phyloP scores from a whole-genome alignment of 2,888 invertebrate species.

The Pachydiplax longipennis region DNA sequence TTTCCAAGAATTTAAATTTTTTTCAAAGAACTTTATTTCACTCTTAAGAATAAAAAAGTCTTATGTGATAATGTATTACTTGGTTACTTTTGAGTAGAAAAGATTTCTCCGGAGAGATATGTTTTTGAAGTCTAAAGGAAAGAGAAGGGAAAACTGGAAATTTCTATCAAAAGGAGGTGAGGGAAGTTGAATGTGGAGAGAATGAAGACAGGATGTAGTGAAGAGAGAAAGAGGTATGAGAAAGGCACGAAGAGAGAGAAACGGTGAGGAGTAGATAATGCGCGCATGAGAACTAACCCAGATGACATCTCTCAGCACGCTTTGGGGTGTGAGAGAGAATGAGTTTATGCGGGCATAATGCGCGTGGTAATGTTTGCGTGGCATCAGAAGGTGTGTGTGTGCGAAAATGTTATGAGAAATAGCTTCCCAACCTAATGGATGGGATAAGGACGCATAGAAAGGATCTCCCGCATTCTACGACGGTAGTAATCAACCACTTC shows the following conservation, averaged over 20 bases:
- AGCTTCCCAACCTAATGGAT: neutral
- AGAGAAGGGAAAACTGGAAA: too few species aligned
- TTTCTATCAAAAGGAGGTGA: neutral
- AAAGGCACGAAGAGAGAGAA: neutral
- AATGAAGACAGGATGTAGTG: neutral
- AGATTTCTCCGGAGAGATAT: too few species aligned
- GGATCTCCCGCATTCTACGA: neutral
- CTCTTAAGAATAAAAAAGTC: too few species aligned
- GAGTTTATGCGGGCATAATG: neutral
- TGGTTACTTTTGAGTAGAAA: too few species aligned
- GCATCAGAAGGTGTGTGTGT: neutral
- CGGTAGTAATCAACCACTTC: neutral
- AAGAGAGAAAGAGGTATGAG: neutral
- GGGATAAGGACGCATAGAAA: neutral
- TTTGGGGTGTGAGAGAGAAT: neutral
- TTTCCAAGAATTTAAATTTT: too few species aligned
- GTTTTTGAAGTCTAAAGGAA: too few species aligned
- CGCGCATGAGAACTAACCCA: slow-evolving; percentile 2
- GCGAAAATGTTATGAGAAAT: neutral
- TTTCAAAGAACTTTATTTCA: too few species aligned
- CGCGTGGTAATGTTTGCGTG: neutral
- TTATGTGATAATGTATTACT: too few species aligned
- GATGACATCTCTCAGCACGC: slow-evolving; percentile 11
- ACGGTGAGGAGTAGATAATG: slow-evolving; percentile 6
- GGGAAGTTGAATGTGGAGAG: neutral